Evolutionary conservation across 2,113 vertebrate species (phyloP).

Genomic region (Azemiops feae): DNA sequence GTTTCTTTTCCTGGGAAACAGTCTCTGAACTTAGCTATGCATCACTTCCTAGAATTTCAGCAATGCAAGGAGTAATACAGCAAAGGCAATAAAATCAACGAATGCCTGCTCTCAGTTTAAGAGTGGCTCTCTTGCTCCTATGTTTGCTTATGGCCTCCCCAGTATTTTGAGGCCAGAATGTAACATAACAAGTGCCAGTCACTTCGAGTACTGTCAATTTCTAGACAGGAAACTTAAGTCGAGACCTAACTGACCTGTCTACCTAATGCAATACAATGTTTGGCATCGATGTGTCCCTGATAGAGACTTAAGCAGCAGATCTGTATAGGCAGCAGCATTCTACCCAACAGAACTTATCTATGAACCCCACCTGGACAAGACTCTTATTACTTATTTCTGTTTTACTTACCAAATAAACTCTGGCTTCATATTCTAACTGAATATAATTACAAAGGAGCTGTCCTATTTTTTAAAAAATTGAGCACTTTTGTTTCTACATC

Average conservation of each 20-base stretch:
- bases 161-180: constrained; percentile 51
- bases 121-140: constrained; percentile 24
- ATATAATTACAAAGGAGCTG: background rate
- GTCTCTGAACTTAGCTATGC: constrained; percentile 40
- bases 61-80: constrained; percentile 37
- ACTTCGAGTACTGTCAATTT: constrained; percentile 54
- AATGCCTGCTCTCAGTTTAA: constrained; percentile 50
- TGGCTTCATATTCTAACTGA: constrained; percentile 24
- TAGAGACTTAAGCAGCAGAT: constrained; percentile 58
- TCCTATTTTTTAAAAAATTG: background rate
- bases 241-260: constrained; percentile 59
- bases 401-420: constrained; percentile 20
- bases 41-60: constrained; percentile 40
- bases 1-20: constrained; percentile 44
- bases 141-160: constrained; percentile 45
- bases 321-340: constrained; percentile 53
- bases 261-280: constrained; percentile 63
- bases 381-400: constrained; percentile 25
- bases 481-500: background rate
- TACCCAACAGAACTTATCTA: constrained; percentile 21
- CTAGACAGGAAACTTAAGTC: constrained; percentile 55
- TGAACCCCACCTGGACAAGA: constrained; percentile 18
- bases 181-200: constrained; percentile 49
- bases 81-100: constrained; percentile 44
- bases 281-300: constrained; percentile 59